Conservation (phyloP, 2,888 invertebrate species). For the Tridacna crocea region DNA sequence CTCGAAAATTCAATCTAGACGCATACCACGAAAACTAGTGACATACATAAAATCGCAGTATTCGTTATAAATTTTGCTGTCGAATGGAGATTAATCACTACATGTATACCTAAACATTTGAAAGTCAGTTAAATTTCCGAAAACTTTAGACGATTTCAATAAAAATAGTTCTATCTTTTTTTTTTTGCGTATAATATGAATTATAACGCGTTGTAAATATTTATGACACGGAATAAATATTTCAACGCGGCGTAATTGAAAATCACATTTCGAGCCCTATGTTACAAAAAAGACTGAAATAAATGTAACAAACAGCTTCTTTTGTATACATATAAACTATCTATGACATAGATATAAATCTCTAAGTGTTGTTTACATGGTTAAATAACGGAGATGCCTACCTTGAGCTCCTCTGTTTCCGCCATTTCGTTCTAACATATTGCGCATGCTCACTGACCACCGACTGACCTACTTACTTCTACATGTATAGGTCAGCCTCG, state of each 20-base stretch:
- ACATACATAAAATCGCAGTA: no score
- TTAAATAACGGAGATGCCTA: slow-evolving; percentile 29
- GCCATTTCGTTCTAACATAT: slow-evolving; percentile 69
- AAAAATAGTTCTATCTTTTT: not conserved
- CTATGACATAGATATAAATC: no score
- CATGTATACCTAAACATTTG: no score
- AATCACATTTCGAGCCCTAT: not conserved
- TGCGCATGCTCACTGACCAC: slow-evolving; percentile 66
- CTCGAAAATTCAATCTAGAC: no score
- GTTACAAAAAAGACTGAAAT: no score
- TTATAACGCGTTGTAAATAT: slow-evolving; percentile 56
- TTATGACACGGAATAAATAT: slow-evolving; percentile 55
- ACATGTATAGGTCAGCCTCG: slow-evolving; percentile 55
- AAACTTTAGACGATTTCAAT: not conserved
- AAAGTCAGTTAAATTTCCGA: not conserved
- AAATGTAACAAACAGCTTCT: no score
- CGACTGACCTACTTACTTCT: slow-evolving; percentile 32
- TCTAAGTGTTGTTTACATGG: no score
- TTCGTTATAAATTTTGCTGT: no score
- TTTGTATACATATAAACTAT: no score
- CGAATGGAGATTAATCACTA: no score
- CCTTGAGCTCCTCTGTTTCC: slow-evolving; percentile 79
- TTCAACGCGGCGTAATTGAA: slow-evolving; percentile 29
- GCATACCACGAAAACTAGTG: no score
- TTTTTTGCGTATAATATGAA: slow-evolving; percentile 39